Conservation (phyloP, 2,797 vertebrate species). For the Poecilia gillii region DNA sequence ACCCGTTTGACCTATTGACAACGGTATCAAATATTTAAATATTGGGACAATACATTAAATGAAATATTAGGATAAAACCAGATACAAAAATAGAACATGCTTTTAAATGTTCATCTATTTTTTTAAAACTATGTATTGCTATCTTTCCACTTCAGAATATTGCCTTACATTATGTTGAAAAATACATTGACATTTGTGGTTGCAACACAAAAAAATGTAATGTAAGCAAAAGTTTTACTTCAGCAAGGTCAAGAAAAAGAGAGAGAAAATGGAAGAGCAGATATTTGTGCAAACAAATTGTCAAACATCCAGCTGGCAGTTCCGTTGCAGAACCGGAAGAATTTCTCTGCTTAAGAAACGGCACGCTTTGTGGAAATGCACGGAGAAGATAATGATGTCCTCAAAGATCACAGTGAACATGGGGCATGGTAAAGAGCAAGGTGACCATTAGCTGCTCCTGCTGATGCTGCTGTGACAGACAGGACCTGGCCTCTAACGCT, state of each 20-base stretch:
- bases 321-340: slow-evolving; percentile 3
- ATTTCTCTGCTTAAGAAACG: slow-evolving; percentile 24
- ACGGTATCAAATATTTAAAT: neutral
- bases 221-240: neutral
- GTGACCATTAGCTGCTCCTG: slow-evolving; percentile 58
- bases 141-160: neutral
- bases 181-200: neutral
- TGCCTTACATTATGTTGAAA: neutral
- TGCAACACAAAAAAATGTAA: neutral
- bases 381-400: slow-evolving; percentile 62
- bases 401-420: slow-evolving; percentile 67
- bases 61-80: neutral
- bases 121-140: neutral
- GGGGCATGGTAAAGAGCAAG: slow-evolving; percentile 62
- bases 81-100: neutral
- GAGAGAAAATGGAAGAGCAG: slow-evolving; percentile 11
- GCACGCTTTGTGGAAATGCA: slow-evolving; percentile 30
- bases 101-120: neutral
- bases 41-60: neutral
- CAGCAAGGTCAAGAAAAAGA: slow-evolving; percentile 16
- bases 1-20: neutral
- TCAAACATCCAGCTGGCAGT: slow-evolving; percentile 3
- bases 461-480: slow-evolving; percentile 45
- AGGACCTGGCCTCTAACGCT: slow-evolving; percentile 51
- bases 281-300: neutral